Conservation (phyloP, 2,888 invertebrate species). For the Empis stercorea region DNA sequence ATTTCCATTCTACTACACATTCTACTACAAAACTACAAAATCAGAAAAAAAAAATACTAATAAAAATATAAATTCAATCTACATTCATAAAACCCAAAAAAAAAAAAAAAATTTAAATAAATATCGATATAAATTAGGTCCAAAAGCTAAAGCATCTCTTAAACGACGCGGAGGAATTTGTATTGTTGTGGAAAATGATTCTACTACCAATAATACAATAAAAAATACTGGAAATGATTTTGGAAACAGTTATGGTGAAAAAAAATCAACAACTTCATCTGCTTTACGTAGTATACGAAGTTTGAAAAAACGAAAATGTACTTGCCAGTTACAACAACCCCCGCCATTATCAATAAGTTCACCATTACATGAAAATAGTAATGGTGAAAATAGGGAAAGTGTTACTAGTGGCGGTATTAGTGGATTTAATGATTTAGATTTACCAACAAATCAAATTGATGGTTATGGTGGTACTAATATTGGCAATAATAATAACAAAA, state of each 20-base stretch:
- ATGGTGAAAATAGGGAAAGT: not conserved
- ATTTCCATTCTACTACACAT: not conserved
- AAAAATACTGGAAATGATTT: not conserved
- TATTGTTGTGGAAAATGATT: conserved; percentile 34
- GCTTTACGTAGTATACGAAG: conserved; percentile 12
- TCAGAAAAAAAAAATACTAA: no score
- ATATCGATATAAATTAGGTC: conserved; percentile 11
- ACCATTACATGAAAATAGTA: not conserved
- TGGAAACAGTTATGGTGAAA: not conserved
- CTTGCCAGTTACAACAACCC: conserved; percentile 8
- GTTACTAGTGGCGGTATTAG: no score
- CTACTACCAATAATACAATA: conserved; percentile 9
- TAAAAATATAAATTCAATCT: no score
- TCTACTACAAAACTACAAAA: not conserved
- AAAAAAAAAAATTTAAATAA: conserved; percentile 1
- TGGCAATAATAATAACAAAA: not conserved
- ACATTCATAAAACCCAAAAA: not conserved
- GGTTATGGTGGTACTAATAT: not conserved
- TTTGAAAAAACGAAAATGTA: conserved; percentile 11
- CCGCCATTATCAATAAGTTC: conserved; percentile 1
- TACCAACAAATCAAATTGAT: not conserved
- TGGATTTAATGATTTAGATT: no score
- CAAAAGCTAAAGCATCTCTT: conserved; percentile 28
- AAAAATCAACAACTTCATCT: conserved; percentile 13
- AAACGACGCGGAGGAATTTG: conserved; percentile 36